These are phyloP conservation scores for Aethes cnicana DNA, from an alignment of 2,888 invertebrate genomes.

Conservation along the genomic window DNA sequence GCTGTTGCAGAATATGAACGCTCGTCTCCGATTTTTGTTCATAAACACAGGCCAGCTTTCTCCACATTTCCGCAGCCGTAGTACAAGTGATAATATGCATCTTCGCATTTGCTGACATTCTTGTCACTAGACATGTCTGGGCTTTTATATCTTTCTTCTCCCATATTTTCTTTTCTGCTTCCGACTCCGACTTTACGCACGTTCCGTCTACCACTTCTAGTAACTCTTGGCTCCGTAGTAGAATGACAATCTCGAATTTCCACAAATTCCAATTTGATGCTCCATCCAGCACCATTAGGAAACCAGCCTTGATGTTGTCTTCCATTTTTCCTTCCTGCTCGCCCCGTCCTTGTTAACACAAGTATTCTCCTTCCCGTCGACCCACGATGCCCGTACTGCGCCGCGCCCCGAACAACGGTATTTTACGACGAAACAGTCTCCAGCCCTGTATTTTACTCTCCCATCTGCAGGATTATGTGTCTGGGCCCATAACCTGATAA, in stretches of 20 bases:
- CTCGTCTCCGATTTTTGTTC: slow-evolving; percentile 44
- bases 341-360: too few species aligned
- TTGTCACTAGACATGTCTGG: slow-evolving; percentile 35
- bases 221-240: slow-evolving; percentile 12
- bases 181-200: background rate
- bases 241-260: slow-evolving; percentile 22
- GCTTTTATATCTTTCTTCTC: slow-evolving; percentile 32
- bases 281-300: slow-evolving; percentile 24
- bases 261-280: slow-evolving; percentile 25
- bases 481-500: too few species aligned
- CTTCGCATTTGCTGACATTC: slow-evolving; percentile 34
- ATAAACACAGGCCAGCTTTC: slow-evolving; percentile 36
- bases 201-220: slow-evolving; percentile 7
- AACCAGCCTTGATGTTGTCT: background rate
- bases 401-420: too few species aligned
- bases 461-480: too few species aligned
- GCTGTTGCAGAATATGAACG: slow-evolving; percentile 43
- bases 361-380: too few species aligned
- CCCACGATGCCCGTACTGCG: too few species aligned
- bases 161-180: slow-evolving; percentile 7
- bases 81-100: slow-evolving; percentile 33
- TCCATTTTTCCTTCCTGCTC: too few species aligned
- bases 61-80: slow-evolving; percentile 37
- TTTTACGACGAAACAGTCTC: too few species aligned
- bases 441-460: too few species aligned